Evolutionary conservation across 2,113 vertebrate genomes (phyloP).

Genomic region (Motacilla alba): DNA sequence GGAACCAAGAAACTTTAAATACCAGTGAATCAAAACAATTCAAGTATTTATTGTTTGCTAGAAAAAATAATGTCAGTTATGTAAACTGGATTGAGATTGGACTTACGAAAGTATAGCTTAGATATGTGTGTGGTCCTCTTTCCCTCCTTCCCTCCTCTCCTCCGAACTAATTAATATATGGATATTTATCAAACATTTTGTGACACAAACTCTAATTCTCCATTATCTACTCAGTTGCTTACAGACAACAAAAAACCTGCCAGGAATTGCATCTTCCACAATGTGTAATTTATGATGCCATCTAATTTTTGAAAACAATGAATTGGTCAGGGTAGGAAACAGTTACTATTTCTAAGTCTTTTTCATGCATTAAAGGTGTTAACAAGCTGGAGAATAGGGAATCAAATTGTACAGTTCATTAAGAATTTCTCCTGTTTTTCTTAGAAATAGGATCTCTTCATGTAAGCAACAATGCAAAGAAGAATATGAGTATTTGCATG

Average conservation of each 20-base stretch:
- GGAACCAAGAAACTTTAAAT: not conserved
- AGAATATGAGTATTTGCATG: not conserved
- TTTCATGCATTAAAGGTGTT: not conserved
- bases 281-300: not conserved
- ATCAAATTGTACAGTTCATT: not conserved
- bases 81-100: not conserved
- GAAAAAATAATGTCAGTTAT: not conserved
- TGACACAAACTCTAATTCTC: not conserved
- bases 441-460: not conserved
- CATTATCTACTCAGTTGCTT: not conserved
- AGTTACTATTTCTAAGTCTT: not conserved
- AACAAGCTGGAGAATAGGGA: not conserved
- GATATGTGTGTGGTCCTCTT: not conserved
- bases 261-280: not conserved
- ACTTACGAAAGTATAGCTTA: not conserved
- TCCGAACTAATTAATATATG: not conserved
- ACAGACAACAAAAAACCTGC: not conserved
- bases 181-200: not conserved
- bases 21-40: not conserved
- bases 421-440: not conserved
- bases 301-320: not conserved
- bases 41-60: not conserved
- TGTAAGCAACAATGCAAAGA: not conserved
- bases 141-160: not conserved
- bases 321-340: not conserved